Evolutionary conservation across 2,888 invertebrate genomes (phyloP).

Genomic region (Tortrix viridana): DNA sequence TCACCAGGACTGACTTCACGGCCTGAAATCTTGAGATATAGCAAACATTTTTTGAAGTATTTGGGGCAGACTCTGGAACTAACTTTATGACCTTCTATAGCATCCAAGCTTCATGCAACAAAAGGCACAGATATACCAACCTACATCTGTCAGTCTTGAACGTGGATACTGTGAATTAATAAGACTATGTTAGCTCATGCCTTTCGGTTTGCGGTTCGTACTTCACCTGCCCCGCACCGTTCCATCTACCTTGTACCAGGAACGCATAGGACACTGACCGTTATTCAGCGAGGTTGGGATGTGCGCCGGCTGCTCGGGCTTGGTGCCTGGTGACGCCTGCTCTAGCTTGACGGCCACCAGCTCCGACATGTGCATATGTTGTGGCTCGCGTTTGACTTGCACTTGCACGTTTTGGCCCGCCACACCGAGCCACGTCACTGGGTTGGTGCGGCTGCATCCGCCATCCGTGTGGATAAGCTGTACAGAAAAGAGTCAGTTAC

Average conservation of each 20-base stretch:
- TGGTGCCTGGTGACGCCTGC: conserved; percentile 86
- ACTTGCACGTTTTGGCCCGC: conserved; percentile 79
- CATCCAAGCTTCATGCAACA: no score
- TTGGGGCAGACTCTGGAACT: no score
- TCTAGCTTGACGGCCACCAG: conserved; percentile 86
- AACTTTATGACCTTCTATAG: no score
- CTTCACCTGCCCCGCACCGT: no score
- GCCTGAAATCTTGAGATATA: no score
- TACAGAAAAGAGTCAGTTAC: neutral
- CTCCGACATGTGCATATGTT: conserved; percentile 82
- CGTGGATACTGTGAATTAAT: no score
- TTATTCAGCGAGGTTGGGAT: conserved; percentile 78
- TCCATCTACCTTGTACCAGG: neutral
- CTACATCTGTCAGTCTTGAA: no score
- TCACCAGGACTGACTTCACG: no score
- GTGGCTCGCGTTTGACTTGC: conserved; percentile 88
- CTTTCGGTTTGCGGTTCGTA: no score
- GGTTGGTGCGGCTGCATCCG: conserved; percentile 89
- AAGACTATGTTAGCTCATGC: no score
- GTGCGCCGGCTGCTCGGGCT: conserved; percentile 73
- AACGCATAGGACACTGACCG: conserved; percentile 53
- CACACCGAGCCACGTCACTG: conserved; percentile 85
- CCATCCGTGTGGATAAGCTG: conserved; percentile 80
- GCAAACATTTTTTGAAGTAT: no score
- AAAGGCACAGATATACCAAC: no score